Evolutionary conservation across 2,888 invertebrate genomes (phyloP).

Genomic region (Crocallis elinguaria): DNA sequence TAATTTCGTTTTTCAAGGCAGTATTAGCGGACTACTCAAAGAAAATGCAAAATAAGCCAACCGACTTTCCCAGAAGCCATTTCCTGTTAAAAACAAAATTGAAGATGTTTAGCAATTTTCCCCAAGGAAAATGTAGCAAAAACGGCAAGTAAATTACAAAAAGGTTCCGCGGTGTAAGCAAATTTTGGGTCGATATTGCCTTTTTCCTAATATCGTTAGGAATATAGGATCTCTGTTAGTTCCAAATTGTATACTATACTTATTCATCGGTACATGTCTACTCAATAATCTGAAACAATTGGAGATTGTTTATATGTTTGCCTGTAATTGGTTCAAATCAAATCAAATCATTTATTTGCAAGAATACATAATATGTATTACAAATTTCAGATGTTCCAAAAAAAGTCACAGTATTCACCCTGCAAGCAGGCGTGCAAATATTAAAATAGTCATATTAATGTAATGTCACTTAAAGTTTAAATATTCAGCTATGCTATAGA

Average conservation of each 20-base stretch:
- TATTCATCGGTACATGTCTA: background rate
- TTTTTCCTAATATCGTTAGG: background rate
- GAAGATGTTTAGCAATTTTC: slow-evolving; percentile 15
- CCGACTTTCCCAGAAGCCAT: slow-evolving; percentile 13
- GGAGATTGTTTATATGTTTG: too few relatives aligned
- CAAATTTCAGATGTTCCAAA: too few relatives aligned
- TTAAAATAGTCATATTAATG: too few relatives aligned
- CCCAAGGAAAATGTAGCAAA: background rate
- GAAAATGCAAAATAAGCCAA: slow-evolving; percentile 26
- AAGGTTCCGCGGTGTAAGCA: slow-evolving; percentile 4
- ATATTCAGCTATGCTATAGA: too few relatives aligned
- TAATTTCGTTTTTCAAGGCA: slow-evolving; percentile 17
- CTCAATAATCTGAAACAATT: too few relatives aligned
- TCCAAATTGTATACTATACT: background rate
- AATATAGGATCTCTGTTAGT: background rate
- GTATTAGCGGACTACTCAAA: slow-evolving; percentile 29
- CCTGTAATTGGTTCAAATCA: too few relatives aligned
- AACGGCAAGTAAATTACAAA: slow-evolving; percentile 13
- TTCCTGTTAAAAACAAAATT: slow-evolving; percentile 24
- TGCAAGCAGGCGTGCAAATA: too few relatives aligned
- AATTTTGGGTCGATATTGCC: slow-evolving; percentile 3
- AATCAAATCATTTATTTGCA: too few relatives aligned
- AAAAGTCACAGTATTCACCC: too few relatives aligned
- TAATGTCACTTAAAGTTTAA: too few relatives aligned
- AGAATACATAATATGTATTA: too few relatives aligned